Base-by-base conservation (phyloP, 2,113 vertebrate genomes). In the Cygnus buccinator region DNA sequence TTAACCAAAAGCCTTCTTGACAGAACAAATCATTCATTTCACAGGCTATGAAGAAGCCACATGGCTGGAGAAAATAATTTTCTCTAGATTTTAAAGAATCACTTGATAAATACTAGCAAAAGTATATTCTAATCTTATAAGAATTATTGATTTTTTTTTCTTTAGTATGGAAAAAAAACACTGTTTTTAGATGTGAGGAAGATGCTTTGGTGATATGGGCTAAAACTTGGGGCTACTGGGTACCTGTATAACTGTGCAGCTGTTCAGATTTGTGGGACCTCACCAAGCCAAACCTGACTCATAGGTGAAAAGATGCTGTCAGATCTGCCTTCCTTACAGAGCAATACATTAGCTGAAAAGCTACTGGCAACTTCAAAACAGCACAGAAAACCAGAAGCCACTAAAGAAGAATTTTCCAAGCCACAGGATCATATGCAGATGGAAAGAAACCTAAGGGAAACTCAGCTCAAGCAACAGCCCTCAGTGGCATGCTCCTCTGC, bases 1-100 rank as follows among this genome's bases (percentile, higher is more conserved):
- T 80, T 70, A 87, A 85, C n/a, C 89, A 96, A 86, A 75, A 90
- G 28, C 58, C 28, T 90, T 43, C 59, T 43, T 93, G 75, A 55
- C 80, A 74, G 31, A 52, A 9, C 3, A 20, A 15, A 86, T 17
- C 28, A 72, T 75, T 68, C 39, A 79, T 83, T 85, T 93, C 57
- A 68, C 84, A 75, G n/a, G 22, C 62, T 74, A 43, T 12, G n/a
- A 75, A 89, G 33, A 67, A 84, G n/a, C 13, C 37, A 55, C 19
- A 20, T 1, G 1, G 4, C 19, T 16, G 6, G 12, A 78, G 31
- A 33, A 91, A 75, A 8, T 57, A 13, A 25, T 52, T 73, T 87
- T 62, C 20, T 83, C 13, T 41, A 41, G 19, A 13, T 82, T 71
- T 39, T 19, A 35, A 54, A 67, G 46, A 87, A 35, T 28, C 1